Evolutionary conservation across 2,797 vertebrate species (phyloP).

Genomic region (Neomorphus geoffroyi): DNA sequence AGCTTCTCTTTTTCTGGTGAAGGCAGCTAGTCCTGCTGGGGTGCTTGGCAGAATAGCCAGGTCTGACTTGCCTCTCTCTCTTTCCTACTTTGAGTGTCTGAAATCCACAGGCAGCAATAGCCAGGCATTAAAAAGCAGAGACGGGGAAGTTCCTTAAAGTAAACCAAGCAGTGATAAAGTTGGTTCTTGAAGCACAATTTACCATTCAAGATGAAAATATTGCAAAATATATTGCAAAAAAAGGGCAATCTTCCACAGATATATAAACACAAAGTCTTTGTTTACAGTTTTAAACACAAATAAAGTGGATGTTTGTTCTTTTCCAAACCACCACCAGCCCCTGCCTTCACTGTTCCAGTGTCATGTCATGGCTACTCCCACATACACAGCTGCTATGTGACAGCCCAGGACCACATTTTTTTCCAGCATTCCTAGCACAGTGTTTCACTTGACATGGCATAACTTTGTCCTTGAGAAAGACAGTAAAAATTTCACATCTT

Average conservation of each 20-base stretch:
- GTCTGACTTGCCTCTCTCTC: background rate
- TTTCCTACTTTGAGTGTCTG: background rate
- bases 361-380: background rate
- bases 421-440: background rate
- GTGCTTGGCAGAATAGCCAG: background rate
- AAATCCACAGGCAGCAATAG: background rate
- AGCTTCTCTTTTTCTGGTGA: background rate
- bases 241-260: background rate
- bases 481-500: background rate
- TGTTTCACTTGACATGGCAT: background rate
- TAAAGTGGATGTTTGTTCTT: background rate
- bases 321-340: background rate
- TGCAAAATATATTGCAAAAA: background rate
- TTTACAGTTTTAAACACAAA: background rate
- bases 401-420: background rate
- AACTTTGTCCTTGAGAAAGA: background rate
- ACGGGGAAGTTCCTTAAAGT: background rate
- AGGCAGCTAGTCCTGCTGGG: background rate
- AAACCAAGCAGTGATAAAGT: background rate
- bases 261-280: background rate
- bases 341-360: background rate
- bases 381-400: background rate
- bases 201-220: background rate
- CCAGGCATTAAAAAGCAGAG: background rate
- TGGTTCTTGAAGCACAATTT: background rate